phyloP scores from a whole-genome alignment of 2,888 invertebrate genomes.

The Mythimna vitellina region DNA sequence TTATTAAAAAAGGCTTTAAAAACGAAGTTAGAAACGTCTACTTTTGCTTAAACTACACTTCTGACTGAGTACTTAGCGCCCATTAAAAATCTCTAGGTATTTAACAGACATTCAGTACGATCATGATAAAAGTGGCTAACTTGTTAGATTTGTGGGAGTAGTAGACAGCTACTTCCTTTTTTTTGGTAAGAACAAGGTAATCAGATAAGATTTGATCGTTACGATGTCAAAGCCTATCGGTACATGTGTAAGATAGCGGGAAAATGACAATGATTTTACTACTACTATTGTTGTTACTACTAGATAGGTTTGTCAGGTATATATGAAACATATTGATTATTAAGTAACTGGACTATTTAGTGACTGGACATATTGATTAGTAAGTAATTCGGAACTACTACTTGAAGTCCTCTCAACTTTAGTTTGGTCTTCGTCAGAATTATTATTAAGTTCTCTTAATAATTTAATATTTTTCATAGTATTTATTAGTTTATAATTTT shows the following conservation, averaged over 20 bases:
- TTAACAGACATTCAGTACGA: neutral
- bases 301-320: neutral
- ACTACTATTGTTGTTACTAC: neutral
- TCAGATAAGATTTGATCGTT: slow-evolving; percentile 42
- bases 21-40: too few species aligned
- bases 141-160: too few species aligned
- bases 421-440: too few species aligned
- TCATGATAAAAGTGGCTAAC: neutral
- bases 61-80: neutral
- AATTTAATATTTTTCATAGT: too few species aligned
- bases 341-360: too few species aligned
- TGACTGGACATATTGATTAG: too few species aligned
- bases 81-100: neutral
- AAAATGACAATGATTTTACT: neutral
- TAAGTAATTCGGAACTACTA: too few species aligned
- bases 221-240: slow-evolving; percentile 16
- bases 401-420: too few species aligned
- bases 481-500: too few species aligned
- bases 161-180: slow-evolving; percentile 1
- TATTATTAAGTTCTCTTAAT: too few species aligned
- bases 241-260: slow-evolving; percentile 28
- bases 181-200: slow-evolving; percentile 23
- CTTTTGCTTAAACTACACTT: neutral
- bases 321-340: neutral
- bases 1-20: too few species aligned